Conservation (phyloP, 2,797 vertebrate genomes). For the Pseudomugil tenellus region DNA sequence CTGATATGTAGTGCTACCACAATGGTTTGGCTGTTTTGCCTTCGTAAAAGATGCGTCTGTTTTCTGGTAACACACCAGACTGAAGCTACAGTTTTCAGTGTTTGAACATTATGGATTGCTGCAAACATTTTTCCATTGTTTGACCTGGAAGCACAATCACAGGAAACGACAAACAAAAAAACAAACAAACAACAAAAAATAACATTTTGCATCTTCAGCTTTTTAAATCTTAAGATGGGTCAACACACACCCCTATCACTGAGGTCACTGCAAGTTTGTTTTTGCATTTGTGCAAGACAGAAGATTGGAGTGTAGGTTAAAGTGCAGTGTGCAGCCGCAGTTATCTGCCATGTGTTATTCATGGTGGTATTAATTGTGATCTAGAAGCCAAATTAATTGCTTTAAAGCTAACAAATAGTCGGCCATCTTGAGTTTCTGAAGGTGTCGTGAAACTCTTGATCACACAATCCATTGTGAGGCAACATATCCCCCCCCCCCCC, state of each 20-base stretch:
- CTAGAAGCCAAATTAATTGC: slow-evolving; percentile 18
- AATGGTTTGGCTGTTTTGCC: slow-evolving; percentile 54
- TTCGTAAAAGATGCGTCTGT: slow-evolving; percentile 32
- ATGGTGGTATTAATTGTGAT: slow-evolving; percentile 4
- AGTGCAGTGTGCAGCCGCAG: not conserved
- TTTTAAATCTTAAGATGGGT: not conserved
- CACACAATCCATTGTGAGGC: slow-evolving; percentile 42
- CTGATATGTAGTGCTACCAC: slow-evolving; percentile 47
- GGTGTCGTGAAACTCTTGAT: slow-evolving; percentile 21
- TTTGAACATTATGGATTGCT: slow-evolving; percentile 8
- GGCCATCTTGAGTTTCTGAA: slow-evolving; percentile 8
- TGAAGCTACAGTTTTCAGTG: slow-evolving; percentile 5
- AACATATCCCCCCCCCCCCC: not conserved
- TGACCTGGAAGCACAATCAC: not conserved
- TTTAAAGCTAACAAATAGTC: slow-evolving; percentile 24
- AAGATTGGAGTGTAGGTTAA: slow-evolving; percentile 38
- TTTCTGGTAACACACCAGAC: slow-evolving; percentile 16
- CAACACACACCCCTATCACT: slow-evolving; percentile 24
- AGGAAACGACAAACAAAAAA: slow-evolving; percentile 1
- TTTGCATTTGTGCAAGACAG: slow-evolving; percentile 4
- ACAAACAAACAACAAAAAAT: not conserved
- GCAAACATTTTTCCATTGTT: not conserved
- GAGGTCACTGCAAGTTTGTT: slow-evolving; percentile 26
- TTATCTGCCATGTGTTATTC: slow-evolving; percentile 20
- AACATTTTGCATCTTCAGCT: not conserved